Evolutionary conservation across 2,797 vertebrate species (phyloP).

Genomic region (Myoxocephalus aenaeus): DNA sequence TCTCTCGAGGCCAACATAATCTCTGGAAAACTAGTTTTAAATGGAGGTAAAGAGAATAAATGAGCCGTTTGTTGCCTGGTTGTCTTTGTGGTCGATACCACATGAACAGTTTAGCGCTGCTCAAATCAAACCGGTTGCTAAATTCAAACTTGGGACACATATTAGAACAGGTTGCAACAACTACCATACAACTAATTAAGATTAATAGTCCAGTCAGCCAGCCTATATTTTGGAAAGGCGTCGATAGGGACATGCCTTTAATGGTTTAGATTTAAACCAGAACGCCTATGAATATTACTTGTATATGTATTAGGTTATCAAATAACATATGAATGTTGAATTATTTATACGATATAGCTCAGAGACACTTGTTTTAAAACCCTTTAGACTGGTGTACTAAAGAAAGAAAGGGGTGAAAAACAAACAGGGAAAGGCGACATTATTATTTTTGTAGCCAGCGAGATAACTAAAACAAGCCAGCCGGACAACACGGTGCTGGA

Average conservation of each 20-base stretch:
- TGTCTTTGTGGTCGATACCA: neutral
- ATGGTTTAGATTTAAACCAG: neutral
- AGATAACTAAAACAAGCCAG: neutral
- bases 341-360: neutral
- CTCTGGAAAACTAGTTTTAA: too few relatives aligned
- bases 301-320: neutral
- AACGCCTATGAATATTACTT: neutral
- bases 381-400: too few relatives aligned
- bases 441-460: neutral
- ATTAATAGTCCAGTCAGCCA: neutral
- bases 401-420: neutral
- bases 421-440: neutral
- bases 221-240: neutral
- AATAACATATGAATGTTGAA: neutral
- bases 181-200: too few relatives aligned
- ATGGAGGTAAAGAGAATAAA: neutral
- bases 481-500: neutral
- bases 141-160: neutral
- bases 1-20: neutral
- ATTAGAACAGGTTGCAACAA: neutral
- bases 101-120: neutral
- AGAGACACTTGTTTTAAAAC: too few relatives aligned
- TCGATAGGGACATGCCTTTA: neutral
- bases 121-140: neutral
- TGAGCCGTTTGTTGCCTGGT: neutral